Evolutionary conservation across 2,797 vertebrate species (phyloP), one percentile per base, ranked within the genome.

Genomic region (Hipposideros larvatus): DNA sequence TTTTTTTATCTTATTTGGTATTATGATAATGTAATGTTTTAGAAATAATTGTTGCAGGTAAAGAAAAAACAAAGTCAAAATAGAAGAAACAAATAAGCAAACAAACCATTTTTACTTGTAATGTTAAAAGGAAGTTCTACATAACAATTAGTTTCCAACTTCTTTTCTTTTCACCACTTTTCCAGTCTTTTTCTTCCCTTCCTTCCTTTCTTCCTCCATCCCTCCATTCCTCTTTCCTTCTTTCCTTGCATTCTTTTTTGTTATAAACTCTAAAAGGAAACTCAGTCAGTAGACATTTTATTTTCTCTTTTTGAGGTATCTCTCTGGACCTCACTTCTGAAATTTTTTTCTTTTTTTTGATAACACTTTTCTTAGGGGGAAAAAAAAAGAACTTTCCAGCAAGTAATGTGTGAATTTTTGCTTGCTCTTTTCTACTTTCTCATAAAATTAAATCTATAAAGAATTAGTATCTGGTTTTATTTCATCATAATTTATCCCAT

Each of bases 41-140:
- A 65, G 51, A 96, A 94, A 91, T 28, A 78, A 43, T 11, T 88
- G 21, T 43, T 75, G 7, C 51, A 61, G 21, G 11, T 57, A 79
- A 94, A 92, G 61, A 63, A 55, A 89, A 92, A 90, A 4, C 21
- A 84, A 87, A 93, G 90, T 41, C 31, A 73, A 90, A 66, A 22
- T 78, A 22, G 78, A 88, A 87, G 43, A 84, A 90, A 37, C 7
- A 61, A 66, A 91, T 14, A 71, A 94, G 22, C 28, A 87, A 90
- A 77, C 11, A 59, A 97, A 85, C 57, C 19, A 77, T 90, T 95
- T 74, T 96, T 84, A 86, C 82, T 51, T 83, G 3, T 95, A 77
- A 66, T 93, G 89, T 91, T 95, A 71, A 53, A 96, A 43, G 31
- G 10, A 59, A 11, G 26, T 24, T 93, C 71, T 93, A 28, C 41